A percentile compares a stretch with the other conserved stretches of the same genome.
Conservation (phyloP, 2,888 invertebrate species). For the Mythimna vitellina region DNA sequence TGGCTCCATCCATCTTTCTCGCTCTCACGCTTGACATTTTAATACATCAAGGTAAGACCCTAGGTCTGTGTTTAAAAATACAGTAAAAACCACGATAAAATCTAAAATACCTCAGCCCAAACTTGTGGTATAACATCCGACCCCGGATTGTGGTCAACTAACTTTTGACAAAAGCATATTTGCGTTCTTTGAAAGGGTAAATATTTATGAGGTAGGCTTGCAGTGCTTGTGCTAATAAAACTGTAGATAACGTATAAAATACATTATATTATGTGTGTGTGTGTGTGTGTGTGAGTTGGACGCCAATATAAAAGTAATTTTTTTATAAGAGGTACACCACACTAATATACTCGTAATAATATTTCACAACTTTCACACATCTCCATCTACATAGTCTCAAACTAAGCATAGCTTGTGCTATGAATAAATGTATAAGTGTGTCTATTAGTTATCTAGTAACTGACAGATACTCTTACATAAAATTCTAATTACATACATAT, state of each 20-base stretch:
- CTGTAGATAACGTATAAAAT: constrained; percentile 3
- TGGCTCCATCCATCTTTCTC: too few relatives aligned
- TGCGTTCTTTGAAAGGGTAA: constrained; percentile 11
- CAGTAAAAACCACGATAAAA: neutral
- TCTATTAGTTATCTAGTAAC: too few relatives aligned
- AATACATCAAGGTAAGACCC: too few relatives aligned
- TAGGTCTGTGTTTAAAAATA: neutral
- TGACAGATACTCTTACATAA: too few relatives aligned
- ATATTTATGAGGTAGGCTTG: constrained; percentile 29
- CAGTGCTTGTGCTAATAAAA: neutral
- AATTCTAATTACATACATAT: too few relatives aligned
- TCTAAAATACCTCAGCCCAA: neutral
- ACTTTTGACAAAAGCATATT: constrained; percentile 34
- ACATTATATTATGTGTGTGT: neutral
- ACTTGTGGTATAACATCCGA: constrained; percentile 11
- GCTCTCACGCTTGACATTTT: too few relatives aligned
- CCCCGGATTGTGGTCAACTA: constrained; percentile 28
- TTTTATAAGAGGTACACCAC: neutral
- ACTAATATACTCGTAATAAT: too few relatives aligned
- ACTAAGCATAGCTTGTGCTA: too few relatives aligned
- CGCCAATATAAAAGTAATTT: neutral
- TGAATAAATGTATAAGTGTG: too few relatives aligned
- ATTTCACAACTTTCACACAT: too few relatives aligned
- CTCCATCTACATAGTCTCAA: too few relatives aligned
- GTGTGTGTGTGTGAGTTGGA: neutral